A percentile compares a stretch with the other conserved stretches of the same genome.
Evolutionary conservation across 2,113 vertebrate genomes (phyloP).

Genomic region (Calidris pygmaea): DNA sequence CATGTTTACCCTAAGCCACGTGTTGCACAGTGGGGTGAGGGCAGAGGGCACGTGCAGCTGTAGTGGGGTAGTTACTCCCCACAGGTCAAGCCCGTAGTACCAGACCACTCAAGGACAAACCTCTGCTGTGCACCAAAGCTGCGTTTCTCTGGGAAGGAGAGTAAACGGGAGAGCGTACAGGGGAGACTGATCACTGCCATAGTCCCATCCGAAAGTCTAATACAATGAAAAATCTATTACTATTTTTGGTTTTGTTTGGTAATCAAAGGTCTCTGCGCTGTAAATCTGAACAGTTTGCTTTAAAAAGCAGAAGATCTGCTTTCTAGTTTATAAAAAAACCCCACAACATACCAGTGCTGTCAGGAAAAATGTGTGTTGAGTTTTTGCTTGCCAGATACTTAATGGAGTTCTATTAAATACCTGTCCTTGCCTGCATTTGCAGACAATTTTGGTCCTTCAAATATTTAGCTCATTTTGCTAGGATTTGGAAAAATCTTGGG

Average conservation of each 20-base stretch:
- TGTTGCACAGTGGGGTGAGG: neutral
- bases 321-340: neutral
- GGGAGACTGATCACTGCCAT: neutral
- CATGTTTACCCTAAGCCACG: neutral
- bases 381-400: neutral
- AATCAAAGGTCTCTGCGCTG: neutral
- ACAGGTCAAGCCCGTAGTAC: neutral
- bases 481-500: neutral
- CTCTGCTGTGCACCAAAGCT: neutral
- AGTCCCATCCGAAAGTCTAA: neutral
- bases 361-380: neutral
- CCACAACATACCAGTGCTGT: neutral
- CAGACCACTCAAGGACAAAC: neutral
- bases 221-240: neutral
- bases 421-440: neutral
- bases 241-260: neutral
- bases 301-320: neutral
- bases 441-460: neutral
- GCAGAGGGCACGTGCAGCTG: neutral
- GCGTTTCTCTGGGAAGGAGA: neutral
- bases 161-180: neutral
- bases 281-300: neutral
- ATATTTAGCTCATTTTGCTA: neutral
- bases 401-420: neutral
- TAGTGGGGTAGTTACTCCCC: neutral